These are phyloP conservation scores for Hiodon alosoides DNA, from an alignment of 2,113 vertebrate genomes.

Conservation along the genomic window DNA sequence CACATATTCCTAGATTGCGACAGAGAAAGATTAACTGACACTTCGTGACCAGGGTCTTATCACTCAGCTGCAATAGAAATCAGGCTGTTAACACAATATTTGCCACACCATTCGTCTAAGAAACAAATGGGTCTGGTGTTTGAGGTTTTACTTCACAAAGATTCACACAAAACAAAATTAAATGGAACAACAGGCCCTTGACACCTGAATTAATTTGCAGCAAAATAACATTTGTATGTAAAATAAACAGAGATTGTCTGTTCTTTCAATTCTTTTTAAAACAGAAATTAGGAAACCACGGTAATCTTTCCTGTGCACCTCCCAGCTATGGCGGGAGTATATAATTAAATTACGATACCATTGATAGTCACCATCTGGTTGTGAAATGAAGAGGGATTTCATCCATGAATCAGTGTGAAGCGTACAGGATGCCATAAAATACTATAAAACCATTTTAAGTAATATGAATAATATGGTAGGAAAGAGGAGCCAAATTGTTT, in stretches of 20 bases:
- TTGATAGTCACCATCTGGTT: conserved; percentile 7
- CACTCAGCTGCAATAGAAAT: too few relatives aligned
- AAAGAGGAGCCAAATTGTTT: not conserved
- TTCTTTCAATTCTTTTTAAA: too few relatives aligned
- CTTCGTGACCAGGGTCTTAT: too few relatives aligned
- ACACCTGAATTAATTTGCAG: too few relatives aligned
- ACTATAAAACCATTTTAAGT: not conserved
- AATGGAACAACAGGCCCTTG: not conserved
- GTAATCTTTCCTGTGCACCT: not conserved
- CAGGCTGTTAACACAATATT: too few relatives aligned
- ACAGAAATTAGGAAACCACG: too few relatives aligned
- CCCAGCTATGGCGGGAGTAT: not conserved
- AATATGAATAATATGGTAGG: conserved; percentile 11
- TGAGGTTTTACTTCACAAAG: not conserved
- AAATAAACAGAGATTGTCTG: not conserved
- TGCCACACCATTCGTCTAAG: not conserved
- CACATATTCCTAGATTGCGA: too few relatives aligned
- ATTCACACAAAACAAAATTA: not conserved
- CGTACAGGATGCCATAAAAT: not conserved
- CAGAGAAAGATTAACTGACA: too few relatives aligned
- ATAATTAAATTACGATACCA: conserved; percentile 11
- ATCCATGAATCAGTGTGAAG: not conserved
- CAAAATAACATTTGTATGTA: too few relatives aligned
- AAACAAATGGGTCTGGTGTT: not conserved
- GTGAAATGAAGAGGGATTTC: not conserved